Base-by-base conservation (phyloP, 2,888 invertebrate genomes). In the Pheosia tremula region DNA sequence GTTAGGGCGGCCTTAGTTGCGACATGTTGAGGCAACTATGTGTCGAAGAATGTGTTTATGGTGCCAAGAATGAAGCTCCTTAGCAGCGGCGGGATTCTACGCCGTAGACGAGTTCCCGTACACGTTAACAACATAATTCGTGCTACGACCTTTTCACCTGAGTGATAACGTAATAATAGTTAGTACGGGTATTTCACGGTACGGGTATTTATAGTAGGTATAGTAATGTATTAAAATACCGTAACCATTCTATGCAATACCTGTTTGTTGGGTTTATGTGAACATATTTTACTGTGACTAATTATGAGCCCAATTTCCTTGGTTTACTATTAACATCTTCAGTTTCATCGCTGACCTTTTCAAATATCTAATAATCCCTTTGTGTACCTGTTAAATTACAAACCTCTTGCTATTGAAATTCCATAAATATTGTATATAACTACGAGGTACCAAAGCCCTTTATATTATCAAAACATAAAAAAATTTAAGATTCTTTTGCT, bases 41-140 rank as follows among this genome's bases (percentile, higher is more conserved):
- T 91, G 92, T 89, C 88, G 87, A 91, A 92, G 91, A 91, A 93
- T 93, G 91, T 89, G 90, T 92, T 91, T 91, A 91, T 88, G 87
- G 88, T 88, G 90, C 89, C 90, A 90, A 87, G 89, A 89, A 90
- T 90, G 86, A 82, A 85, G 88, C 91, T 90, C 82, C 87, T 92
- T 89, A 91, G 89, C 75, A 72, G 71, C 70, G 68, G 65, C 66
- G 71, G 71, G 69, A 75, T 76, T 79, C 76, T 73, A 63, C 67
- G 58, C 69, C 74, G 71, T 77, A 72, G 67, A 66, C 59, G 71
- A 68, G 65, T 64, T 72, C 63, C 74, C 72, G 74, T 76, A 72
- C 69, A 61, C 72, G 66, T 68, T 77, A 76, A 80, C 79, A 67
- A 68, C 78, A 79, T 72, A 62, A 79, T 81, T 77, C 71, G 60